Evolutionary conservation across 2,113 vertebrate genomes (phyloP).

Genomic region (Plotosus lineatus): DNA sequence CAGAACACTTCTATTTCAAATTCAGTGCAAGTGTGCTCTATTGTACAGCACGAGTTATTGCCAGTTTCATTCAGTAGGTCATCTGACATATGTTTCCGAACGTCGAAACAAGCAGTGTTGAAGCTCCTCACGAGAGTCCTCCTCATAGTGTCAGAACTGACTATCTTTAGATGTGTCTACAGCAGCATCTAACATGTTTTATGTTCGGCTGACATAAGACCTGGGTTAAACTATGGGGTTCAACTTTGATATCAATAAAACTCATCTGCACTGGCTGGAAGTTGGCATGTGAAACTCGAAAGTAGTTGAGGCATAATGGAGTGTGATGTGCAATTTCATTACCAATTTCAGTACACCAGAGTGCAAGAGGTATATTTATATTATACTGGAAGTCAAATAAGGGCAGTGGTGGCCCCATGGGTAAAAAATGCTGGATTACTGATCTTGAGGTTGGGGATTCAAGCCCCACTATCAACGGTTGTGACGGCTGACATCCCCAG

Average conservation of each 20-base stretch:
- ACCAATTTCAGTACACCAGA: neutral
- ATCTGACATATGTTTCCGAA: neutral
- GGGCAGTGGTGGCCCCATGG: too few species aligned
- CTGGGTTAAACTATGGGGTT: neutral
- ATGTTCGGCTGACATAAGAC: neutral
- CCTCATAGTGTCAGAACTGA: neutral
- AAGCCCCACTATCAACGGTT: too few species aligned
- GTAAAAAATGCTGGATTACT: too few species aligned
- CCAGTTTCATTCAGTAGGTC: neutral
- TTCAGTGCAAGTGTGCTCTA: too few species aligned
- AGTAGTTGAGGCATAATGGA: neutral
- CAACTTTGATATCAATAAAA: neutral
- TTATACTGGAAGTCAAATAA: too few species aligned
- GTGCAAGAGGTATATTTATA: neutral
- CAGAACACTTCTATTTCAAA: too few species aligned
- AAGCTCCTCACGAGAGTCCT: neutral
- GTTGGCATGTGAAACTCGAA: neutral
- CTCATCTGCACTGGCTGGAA: neutral
- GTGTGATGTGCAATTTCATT: neutral
- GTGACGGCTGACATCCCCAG: too few species aligned
- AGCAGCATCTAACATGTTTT: neutral
- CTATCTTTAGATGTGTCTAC: neutral
- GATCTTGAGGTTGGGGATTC: too few species aligned
- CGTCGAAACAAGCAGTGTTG: neutral
- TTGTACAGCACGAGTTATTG: too few species aligned